These are phyloP conservation scores for Cavia porcellus DNA, from an alignment of 2,113 vertebrate species.

Conservation along the genomic window DNA sequence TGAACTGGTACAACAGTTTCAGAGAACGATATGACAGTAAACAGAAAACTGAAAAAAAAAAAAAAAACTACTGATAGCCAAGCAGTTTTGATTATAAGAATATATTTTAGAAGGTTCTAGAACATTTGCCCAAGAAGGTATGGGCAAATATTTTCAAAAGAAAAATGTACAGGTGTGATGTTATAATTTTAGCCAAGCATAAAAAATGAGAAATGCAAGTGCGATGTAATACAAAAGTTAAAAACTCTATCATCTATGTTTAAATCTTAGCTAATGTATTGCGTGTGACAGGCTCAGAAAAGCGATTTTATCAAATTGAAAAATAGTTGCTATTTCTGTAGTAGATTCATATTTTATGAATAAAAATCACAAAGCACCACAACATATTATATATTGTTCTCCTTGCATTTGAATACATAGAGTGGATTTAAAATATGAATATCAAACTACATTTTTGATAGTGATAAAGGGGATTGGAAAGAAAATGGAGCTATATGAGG, in stretches of 20 bases:
- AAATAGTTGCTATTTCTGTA: neutral
- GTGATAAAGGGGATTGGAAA: neutral
- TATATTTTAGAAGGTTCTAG: constrained; percentile 36
- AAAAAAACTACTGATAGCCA: neutral
- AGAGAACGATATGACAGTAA: neutral
- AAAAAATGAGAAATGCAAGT: neutral
- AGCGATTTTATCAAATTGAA: neutral
- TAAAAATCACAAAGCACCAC: neutral
- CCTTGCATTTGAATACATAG: neutral
- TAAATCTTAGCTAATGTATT: neutral
- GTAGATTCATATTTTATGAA: neutral
- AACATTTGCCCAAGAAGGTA: neutral
- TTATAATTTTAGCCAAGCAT: neutral
- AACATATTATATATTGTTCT: neutral
- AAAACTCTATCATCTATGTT: neutral
- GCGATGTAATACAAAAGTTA: neutral
- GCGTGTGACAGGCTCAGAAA: neutral
- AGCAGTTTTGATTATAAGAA: neutral
- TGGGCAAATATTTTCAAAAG: neutral
- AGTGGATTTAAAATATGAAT: neutral
- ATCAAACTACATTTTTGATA: neutral
- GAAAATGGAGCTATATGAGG: neutral
- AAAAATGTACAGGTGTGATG: constrained; percentile 33
- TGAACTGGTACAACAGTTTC: neutral
- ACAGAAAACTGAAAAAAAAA: constrained; percentile 2